Conservation (phyloP, 2,113 vertebrate genomes). For the Thermophis baileyi region DNA sequence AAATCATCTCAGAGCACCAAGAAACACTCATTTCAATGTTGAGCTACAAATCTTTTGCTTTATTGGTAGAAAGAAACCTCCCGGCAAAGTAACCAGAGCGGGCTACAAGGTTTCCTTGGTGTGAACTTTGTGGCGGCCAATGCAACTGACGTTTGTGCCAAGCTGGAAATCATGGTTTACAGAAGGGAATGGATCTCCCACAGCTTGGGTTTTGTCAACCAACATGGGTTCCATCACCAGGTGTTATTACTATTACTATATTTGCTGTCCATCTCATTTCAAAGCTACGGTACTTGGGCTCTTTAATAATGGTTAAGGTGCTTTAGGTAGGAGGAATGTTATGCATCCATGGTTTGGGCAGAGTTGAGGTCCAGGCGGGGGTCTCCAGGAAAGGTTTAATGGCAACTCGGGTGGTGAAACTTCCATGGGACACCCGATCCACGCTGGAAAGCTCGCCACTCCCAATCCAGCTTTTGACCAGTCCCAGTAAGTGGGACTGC, state of each 20-base stretch:
- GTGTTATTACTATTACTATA: too few relatives aligned
- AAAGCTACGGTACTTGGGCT: too few relatives aligned
- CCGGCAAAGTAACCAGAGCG: background rate
- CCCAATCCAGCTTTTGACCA: background rate
- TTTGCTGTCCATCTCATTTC: too few relatives aligned
- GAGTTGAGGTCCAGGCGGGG: background rate
- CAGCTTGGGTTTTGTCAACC: background rate
- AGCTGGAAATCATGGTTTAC: background rate
- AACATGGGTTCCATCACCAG: accelerated
- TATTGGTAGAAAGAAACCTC: background rate
- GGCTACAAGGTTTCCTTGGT: background rate
- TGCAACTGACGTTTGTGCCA: background rate
- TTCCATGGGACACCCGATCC: background rate
- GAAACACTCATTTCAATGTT: too few relatives aligned
- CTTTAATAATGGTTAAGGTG: accelerated
- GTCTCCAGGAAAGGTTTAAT: background rate
- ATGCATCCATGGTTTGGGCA: too few relatives aligned
- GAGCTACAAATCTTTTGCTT: too few relatives aligned
- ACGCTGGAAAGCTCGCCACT: background rate
- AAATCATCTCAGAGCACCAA: too few relatives aligned
- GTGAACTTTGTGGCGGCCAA: background rate
- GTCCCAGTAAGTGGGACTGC: too few relatives aligned
- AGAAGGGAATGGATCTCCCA: background rate
- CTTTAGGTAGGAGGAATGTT: background rate
- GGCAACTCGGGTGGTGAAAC: background rate